These are phyloP conservation scores for Aradus depressus DNA, from an alignment of 2,888 invertebrate species.

Conservation along the genomic window DNA sequence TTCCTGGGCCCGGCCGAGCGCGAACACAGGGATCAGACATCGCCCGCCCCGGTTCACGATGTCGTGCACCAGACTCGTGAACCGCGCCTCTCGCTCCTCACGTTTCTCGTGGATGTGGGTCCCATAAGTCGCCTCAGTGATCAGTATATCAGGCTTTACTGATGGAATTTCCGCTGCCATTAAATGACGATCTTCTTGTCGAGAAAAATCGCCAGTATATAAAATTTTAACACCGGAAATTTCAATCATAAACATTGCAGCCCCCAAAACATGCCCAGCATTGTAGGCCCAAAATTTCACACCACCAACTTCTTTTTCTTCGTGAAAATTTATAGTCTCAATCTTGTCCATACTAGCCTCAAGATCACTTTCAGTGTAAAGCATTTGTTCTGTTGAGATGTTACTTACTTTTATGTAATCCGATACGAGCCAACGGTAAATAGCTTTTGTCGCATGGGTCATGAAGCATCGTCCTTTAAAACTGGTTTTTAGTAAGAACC, in stretches of 20 bases:
- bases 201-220: slow-evolving; percentile 96
- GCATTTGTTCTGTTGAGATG: slow-evolving; percentile 90
- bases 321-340: slow-evolving; percentile 95
- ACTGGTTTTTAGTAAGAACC: slow-evolving; percentile 93
- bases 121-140: slow-evolving; percentile 97
- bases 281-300: slow-evolving; percentile 98
- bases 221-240: slow-evolving; percentile 95
- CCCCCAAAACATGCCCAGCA: slow-evolving; percentile 96
- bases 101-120: slow-evolving; percentile 98
- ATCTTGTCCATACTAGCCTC: slow-evolving; percentile 98
- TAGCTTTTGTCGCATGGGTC: slow-evolving; percentile 99
- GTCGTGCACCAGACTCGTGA: slow-evolving; percentile 84
- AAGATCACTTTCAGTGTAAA: slow-evolving; percentile 93
- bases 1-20: slow-evolving; percentile 94
- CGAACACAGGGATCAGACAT: slow-evolving; percentile 97
- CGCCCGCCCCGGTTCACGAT: slow-evolving; percentile 95
- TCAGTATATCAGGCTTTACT: slow-evolving; percentile 90
- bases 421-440: slow-evolving; percentile 94
- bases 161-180: slow-evolving; percentile 99
- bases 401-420: slow-evolving; percentile 99
- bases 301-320: slow-evolving; percentile 91
- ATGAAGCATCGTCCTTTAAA: slow-evolving; percentile 97
- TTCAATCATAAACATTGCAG: slow-evolving; percentile 99
- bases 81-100: slow-evolving; percentile 89
- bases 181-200: slow-evolving; percentile 96